Base-by-base conservation (phyloP, 1,140 invertebrate species). In the Drosophila nebulosa region DNA sequence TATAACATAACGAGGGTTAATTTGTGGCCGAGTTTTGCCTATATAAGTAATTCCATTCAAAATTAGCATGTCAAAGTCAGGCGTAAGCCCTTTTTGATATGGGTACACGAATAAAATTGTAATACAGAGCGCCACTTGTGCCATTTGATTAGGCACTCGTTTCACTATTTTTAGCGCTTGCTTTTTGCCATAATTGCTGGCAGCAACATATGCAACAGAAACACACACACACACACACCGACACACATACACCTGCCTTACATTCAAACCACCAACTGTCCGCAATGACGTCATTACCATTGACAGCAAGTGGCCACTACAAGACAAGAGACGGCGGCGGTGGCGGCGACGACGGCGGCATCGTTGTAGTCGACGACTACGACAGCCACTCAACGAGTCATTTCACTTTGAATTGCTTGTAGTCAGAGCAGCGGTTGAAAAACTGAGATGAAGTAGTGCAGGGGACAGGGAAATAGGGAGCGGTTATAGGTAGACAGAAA, bases 211-310 rank as follows among this genome's bases (percentile, higher is more conserved):
- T 78, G 81, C 83, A 81, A 69, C 50, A 64, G 58, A 26, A 68
- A 27, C 30, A 26, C 46, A 24, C 10, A 42, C 10, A 16, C 62
- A 7, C 14, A 26, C 51, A 32, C 53, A 26, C 32, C n/a, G n/a
- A 42, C 59, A 62, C 52, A 12, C 30, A 10, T 10, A 10, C 10
- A 12, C 27, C 63, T n/a, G 26, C 35, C 21, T 63, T 56, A 35
- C 62, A 58, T 39, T 42, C 58, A 55, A 53, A 65, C 51, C 68
- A 52, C 70, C 42, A 51, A 60, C 56, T 64, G 64, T 22, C 83
- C 78, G 60, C 81, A 81, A 74, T 85, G 83, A 86, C 81, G 81
- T 81, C 81, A 85, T 86, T 85, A 71, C 69, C 81, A 57, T 59
- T 69, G 65, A 63, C 61, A 72, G 67, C 74, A 86, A 85, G 78